Evolutionary conservation across 2,113 vertebrate species (phyloP), one percentile per base, ranked within the genome.

Genomic region (Apteryx owenii): DNA sequence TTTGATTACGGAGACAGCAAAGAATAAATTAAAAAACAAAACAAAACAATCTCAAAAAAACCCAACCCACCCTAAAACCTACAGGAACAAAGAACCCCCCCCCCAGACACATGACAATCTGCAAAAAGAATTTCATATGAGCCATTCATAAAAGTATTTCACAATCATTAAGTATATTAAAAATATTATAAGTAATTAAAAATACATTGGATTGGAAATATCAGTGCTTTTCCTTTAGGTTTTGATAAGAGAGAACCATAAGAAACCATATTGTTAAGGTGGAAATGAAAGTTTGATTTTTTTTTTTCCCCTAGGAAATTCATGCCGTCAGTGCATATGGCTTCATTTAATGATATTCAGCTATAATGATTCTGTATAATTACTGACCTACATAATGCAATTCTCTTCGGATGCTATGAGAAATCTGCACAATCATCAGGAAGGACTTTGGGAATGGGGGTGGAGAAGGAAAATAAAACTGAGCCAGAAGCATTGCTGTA

Each of bases 321-420:
- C 85, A 97, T 81, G 81, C 82, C 92, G 96, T 96, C 80, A 95
- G 81, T 38, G 10, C 75, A 77, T 82, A 95, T 66, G 65, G 93
- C 68, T 93, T 97, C 90, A 94, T 66, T 94, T 95, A 98, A 96
- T 96, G 92, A 98, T 93, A 96, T 81, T 95, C 66, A 88, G 77
- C 91, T 93, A 81, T 94, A 98, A 97, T 70, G 89, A 93, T 48
- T 75, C 93, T 70, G 72, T 96, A 71, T 97, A 98, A 98, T 98
- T 97, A 97, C 76, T 96, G 95, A 83, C 94, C 96, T 95, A 96
- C 89, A 93, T 97, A 97, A 96, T 54, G 77, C 54, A 91, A 38
- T 90, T 94, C 91, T 97, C 89, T 64, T 70, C 81, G 82, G 95
- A 94, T 75, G 92, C 91, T 78, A 92, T 60, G 93, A 86, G 88